These are phyloP conservation scores for Argyrosomus japonicus DNA, from an alignment of 2,113 vertebrate species.

Conservation along the genomic window DNA sequence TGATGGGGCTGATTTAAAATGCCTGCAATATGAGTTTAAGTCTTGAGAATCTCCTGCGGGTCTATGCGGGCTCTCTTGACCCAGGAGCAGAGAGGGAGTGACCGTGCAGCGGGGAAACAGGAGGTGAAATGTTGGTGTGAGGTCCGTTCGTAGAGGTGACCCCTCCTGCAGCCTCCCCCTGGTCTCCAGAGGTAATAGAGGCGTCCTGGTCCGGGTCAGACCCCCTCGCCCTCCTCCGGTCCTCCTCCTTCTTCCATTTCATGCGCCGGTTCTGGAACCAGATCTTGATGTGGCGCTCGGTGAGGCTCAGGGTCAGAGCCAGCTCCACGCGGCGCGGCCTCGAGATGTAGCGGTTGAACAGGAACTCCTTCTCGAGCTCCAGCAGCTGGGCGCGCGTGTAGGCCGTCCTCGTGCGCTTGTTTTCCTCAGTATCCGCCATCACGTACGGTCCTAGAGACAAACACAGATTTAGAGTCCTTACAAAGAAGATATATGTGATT, in stretches of 20 bases:
- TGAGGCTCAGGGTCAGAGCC: slow-evolving; percentile 95
- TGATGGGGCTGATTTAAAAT: background rate
- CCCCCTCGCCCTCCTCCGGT: slow-evolving; percentile 87
- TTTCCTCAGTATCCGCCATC: slow-evolving; percentile 91
- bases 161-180: slow-evolving; percentile 81
- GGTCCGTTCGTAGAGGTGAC: slow-evolving; percentile 69
- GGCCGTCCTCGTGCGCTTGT: slow-evolving; percentile 95
- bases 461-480: background rate
- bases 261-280: slow-evolving; percentile 97
- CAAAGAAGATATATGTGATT: background rate
- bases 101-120: slow-evolving; percentile 78
- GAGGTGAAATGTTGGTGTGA: slow-evolving; percentile 70
- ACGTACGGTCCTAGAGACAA: slow-evolving; percentile 83
- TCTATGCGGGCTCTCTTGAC: slow-evolving; percentile 69
- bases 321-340: slow-evolving; percentile 95
- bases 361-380: slow-evolving; percentile 97
- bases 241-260: slow-evolving; percentile 99
- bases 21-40: background rate
- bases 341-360: slow-evolving; percentile 98
- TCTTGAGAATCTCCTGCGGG: background rate
- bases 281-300: slow-evolving; percentile 97
- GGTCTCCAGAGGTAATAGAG: slow-evolving; percentile 90
- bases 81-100: slow-evolving; percentile 55
- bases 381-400: slow-evolving; percentile 96
- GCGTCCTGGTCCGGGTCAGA: slow-evolving; percentile 93